Evolutionary conservation across 2,888 invertebrate genomes (phyloP), one percentile per base, ranked within the genome.

Genomic region (Cheilosia pagana): DNA sequence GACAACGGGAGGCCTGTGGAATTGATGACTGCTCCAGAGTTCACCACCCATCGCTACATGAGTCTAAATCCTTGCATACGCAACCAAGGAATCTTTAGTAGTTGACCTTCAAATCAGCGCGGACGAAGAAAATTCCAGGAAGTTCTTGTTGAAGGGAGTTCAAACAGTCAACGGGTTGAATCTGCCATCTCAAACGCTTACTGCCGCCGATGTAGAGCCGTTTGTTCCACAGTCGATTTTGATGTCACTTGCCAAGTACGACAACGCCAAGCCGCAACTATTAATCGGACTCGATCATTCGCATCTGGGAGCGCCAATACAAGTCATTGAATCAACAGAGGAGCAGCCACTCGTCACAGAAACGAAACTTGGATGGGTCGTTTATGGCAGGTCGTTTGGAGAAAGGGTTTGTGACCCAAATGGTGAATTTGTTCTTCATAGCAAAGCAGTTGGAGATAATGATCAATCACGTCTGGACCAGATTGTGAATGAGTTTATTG

Each of bases 211-310:
- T 4, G n/a, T 60, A n/a, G n/a, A 16, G 10, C 43, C 8, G 8
- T 39, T 23, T 6, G 14, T 12, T 23, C 39, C 23, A 6, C 8
- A 35, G 3, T 10, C 10, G 1, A 4, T 21, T 16, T 5, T 7
- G n/a, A 8, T 25, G 10, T 12, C 45, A 48, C 23, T 48, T 23
- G 19, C 12, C 12, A 39, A 55, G 35, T 19, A 35, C 8, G 10
- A 19, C 1, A 31, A 35, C 14, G 19, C 16, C 3, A 16, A 35
- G 3, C 57, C 39, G 0, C 12, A 39, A n/a, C 8, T 39, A 2
- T 6, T 57, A 12, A 62, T 62, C 19, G 45, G 45, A 6, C 43
- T 72, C 2, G 59, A 59, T 14, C 7, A 62, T 28, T 4, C 45
- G 5, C 62, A 45, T 43, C n/a, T 48, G 2, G 62, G 62, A 10